A percentile compares a stretch with the other conserved stretches of the same genome.
phyloP scores from a whole-genome alignment of 1,140 invertebrate species.

The Leptestheria dahalacensis region DNA sequence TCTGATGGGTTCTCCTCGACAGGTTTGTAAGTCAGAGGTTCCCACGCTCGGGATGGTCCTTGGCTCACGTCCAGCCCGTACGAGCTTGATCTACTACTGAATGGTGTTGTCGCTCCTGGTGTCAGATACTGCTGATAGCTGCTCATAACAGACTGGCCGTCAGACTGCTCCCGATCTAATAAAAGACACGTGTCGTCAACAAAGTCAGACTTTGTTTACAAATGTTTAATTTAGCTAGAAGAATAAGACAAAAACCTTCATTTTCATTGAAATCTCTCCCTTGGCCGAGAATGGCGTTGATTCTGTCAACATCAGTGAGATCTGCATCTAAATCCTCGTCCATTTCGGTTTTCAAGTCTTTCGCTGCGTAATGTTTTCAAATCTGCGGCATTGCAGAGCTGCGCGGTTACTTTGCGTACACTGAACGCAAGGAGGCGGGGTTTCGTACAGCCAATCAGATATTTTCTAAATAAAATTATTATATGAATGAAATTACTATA shows the following conservation, averaged over 20 bases:
- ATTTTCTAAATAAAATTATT: too few relatives aligned
- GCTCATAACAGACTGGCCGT: neutral
- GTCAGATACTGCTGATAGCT: slow-evolving; percentile 2
- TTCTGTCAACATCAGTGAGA: neutral
- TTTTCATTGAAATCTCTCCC: neutral
- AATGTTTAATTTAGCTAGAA: neutral
- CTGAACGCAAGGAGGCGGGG: neutral
- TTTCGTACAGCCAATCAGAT: too few relatives aligned
- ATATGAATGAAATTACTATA: too few relatives aligned
- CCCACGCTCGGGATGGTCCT: neutral
- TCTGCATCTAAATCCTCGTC: neutral
- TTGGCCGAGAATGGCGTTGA: neutral
- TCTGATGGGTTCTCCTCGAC: neutral
- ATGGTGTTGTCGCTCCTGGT: neutral
- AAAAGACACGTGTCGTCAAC: neutral
- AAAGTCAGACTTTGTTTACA: neutral
- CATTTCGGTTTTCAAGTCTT: neutral
- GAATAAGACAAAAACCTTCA: neutral
- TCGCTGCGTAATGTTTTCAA: too few relatives aligned
- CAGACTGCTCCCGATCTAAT: neutral
- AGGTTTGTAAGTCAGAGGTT: neutral
- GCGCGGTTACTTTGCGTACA: neutral
- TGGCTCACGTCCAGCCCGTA: neutral
- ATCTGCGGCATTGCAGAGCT: neutral
- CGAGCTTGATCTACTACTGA: neutral